Base-by-base conservation (phyloP, 2,797 vertebrate genomes). In the Aulostomus chinensis region DNA sequence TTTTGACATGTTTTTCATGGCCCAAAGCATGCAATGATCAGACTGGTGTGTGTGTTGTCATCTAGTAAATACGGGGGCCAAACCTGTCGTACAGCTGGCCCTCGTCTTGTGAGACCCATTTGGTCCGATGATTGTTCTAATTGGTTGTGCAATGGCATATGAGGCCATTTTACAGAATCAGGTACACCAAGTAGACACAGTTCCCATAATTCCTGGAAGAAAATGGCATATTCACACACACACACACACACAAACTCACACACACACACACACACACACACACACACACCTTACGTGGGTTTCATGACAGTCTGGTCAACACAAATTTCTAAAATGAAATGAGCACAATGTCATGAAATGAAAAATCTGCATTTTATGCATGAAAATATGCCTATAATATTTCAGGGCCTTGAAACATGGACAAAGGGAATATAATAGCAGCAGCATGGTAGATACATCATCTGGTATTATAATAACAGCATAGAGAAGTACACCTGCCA, bases 131-230 rank as follows among this genome's bases (percentile, higher is more conserved):
- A 57, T 26, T 43, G 36, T 17, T 45, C 48, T 36, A 43, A 67
- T 58, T 46, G 42, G 39, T 18, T 31, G 12, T 20, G 25, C 29
- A 58, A 51, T 5, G 6, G 32, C 58, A 53, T 40, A 50, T 21
- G 39, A 38, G 24, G 22, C 31, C 24, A 49, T 63, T 63, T 62
- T 29, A 31, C 41, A 48, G 47, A 39, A 38, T 13, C 57, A 52
- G 41, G 41, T 46, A 34, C 34, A 40, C 10, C 35, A 43, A 58
- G 48, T 48, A 30, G 40, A 73, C 31, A 39, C 26, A 34, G 14
- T 42, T 41, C 22, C 5, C 14, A 25, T 59, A 31, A 41, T 36
- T 35, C 10, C 7, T 7, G 16, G 14, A 57, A 20, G 46, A 53
- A 49, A 61, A 39, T 28, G 33, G 28, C 15, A n/a, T n/a, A n/a